These are phyloP conservation scores for Hestina assimilis DNA, from an alignment of 1,140 invertebrate genomes.

Conservation along the genomic window DNA sequence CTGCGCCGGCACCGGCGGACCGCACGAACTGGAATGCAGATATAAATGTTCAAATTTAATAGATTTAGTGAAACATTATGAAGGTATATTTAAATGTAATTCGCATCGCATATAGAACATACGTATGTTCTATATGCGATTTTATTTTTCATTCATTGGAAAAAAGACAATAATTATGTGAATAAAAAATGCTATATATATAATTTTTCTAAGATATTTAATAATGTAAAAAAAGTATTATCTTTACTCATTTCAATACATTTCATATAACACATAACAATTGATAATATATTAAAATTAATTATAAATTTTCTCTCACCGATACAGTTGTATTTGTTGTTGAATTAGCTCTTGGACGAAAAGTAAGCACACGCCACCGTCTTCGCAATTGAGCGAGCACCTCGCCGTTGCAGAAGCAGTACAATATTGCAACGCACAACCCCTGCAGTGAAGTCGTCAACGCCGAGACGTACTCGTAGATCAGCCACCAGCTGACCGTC, in stretches of 20 bases:
- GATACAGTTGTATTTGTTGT: conserved; percentile 91
- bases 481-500: conserved; percentile 83
- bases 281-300: not conserved
- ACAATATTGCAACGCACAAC: conserved; percentile 92
- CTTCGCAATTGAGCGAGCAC: conserved; percentile 91
- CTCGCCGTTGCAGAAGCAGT: conserved; percentile 98
- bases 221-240: too few relatives aligned
- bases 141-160: too few relatives aligned
- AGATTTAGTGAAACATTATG: too few relatives aligned
- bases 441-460: conserved; percentile 95
- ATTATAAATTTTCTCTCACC: conserved; percentile 79
- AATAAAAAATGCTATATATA: too few relatives aligned
- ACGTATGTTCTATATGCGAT: too few relatives aligned
- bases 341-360: conserved; percentile 87
- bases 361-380: conserved; percentile 85
- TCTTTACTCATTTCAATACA: too few relatives aligned
- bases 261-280: too few relatives aligned
- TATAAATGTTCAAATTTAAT: too few relatives aligned
- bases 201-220: too few relatives aligned
- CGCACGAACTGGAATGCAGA: conserved; percentile 80
- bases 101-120: too few relatives aligned
- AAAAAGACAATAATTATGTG: too few relatives aligned
- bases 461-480: conserved; percentile 91
- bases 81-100: too few relatives aligned
- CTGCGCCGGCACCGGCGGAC: conserved; percentile 76